Base-by-base conservation (phyloP, 53 echinoderm and acorn worm species). In the Antedon mediterranea region DNA sequence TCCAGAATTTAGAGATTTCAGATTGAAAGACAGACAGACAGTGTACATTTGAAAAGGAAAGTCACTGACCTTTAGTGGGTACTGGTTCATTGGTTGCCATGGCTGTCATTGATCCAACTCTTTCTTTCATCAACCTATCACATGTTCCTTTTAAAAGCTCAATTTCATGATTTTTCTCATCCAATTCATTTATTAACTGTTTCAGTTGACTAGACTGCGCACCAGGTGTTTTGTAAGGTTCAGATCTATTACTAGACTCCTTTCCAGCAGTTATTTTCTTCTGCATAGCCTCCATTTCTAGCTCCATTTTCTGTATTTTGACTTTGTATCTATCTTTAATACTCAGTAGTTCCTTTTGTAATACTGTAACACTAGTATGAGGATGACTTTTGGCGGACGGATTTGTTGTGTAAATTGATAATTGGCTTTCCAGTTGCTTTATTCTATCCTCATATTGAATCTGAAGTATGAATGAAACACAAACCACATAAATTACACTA, bases 371-470 rank as follows among this genome's bases (percentile, higher is more conserved):
- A 28, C 82, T 85, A 42, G 88, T 79, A 71, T 87, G 97, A 26
- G 92, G 86, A 29, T 57, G 86, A 26, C 43, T 72, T 15, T 13
- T 57, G 9, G 57, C 18, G 9, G 57, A 57, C 23, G 79, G 28
- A 27, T 43, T 30, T 41, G 83, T 57, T 34, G 43, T 71, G 77
- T 34, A 79, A 0, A 30, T 28, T 74, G 83, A 43, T 9, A 89
- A 43, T 57, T 89, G 85, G 28, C 85, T 82, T 57, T 89, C 95
- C 23, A 92, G 71, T 0, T 82, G 71, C 72, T 86, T 88, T 13
- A 97, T 87, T 70, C 91, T 83, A 57, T 92, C 97, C 84, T 97
- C 97, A 72, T 91, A 97, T 74, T 92, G 87, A 43, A 92, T 80
- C 97, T 97, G 73, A 29, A 37, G n/a, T n/a, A n/a, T n/a, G n/a